Conservation (phyloP, 2,797 vertebrate species). For the Caiman crocodilus region DNA sequence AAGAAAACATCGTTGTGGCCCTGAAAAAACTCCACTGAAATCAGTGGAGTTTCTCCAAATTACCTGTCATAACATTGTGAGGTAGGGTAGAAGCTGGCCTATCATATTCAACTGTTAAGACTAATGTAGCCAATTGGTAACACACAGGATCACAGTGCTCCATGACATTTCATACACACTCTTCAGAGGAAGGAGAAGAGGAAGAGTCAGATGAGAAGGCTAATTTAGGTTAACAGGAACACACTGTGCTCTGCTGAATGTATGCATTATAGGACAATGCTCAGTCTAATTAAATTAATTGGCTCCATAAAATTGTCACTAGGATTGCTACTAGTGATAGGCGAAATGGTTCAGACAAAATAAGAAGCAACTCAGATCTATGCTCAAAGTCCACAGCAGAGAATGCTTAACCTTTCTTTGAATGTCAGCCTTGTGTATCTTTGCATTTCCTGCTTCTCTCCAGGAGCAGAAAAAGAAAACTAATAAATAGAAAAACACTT, state of each 20-base stretch:
- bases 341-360: not conserved
- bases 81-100: not conserved
- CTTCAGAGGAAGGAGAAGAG: not conserved
- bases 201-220: not conserved
- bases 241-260: not conserved
- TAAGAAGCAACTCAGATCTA: not conserved
- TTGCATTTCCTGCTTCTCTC: not conserved
- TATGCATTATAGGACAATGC: not conserved
- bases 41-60: not conserved
- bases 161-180: fast-evolving
- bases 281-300: not conserved
- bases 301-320: not conserved
- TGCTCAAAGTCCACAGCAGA: not conserved
- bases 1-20: not conserved
- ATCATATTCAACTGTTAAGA: not conserved
- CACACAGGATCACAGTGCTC: not conserved
- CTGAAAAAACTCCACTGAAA: not conserved
- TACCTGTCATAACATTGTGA: not conserved
- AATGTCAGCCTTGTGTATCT: not conserved
- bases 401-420: not conserved
- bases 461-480: not conserved
- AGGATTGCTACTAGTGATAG: not conserved
- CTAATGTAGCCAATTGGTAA: not conserved
- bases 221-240: not conserved
- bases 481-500: not conserved